Percentiles rank a stretch among this genome's conserved stretches.
Evolutionary conservation across 2,113 vertebrate genomes (phyloP).

Genomic region (Psilopogon haemacephalus): DNA sequence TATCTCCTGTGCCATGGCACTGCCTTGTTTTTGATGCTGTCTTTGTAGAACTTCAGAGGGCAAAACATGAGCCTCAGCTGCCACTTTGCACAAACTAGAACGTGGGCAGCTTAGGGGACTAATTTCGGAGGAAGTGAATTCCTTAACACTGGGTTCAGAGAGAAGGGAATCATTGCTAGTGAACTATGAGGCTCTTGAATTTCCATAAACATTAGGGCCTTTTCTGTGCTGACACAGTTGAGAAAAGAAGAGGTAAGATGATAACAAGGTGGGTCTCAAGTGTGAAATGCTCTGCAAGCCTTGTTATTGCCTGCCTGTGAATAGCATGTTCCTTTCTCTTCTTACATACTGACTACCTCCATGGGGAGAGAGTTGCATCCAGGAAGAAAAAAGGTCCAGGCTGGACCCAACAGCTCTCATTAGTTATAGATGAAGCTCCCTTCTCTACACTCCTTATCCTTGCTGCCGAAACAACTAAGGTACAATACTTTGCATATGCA

Average conservation of each 20-base stretch:
- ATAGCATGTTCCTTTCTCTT: background rate
- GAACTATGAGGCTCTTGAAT: background rate
- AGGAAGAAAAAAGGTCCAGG: background rate
- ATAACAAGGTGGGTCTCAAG: background rate
- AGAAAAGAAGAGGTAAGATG: background rate
- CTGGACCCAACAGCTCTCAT: background rate
- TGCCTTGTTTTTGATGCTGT: background rate
- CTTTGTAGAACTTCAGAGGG: background rate
- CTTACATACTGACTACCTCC: background rate
- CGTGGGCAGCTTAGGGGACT: background rate
- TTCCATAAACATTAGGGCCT: background rate
- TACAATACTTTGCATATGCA: background rate
- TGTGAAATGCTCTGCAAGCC: background rate
- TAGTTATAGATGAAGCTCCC: background rate
- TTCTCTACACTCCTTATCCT: background rate
- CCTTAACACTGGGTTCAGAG: background rate
- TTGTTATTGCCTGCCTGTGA: background rate
- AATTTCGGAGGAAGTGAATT: background rate
- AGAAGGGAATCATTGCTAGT: background rate
- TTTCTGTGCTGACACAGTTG: background rate
- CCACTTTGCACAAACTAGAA: background rate
- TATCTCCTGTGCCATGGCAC: fast-evolving
- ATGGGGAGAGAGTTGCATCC: background rate
- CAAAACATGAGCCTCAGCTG: background rate
- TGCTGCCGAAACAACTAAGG: background rate